Evolutionary conservation across 1,140 invertebrate genomes (phyloP).

Genomic region (Araneus ventricosus): DNA sequence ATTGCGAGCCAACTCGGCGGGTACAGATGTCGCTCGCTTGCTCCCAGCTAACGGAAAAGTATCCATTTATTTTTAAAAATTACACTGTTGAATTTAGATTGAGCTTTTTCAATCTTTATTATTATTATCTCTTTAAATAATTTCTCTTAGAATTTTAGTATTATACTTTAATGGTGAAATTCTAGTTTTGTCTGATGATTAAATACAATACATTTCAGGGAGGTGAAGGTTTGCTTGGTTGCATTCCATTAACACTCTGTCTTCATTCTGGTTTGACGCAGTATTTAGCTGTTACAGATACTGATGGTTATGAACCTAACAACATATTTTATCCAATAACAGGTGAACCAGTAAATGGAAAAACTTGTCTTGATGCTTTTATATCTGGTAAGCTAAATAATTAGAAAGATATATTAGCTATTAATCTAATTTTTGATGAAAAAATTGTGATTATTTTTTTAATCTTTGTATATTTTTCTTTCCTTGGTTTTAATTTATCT

Average conservation of each 20-base stretch:
- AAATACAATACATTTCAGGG: slow-evolving; percentile 36
- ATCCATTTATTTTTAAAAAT: no score
- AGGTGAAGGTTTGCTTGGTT: slow-evolving; percentile 71
- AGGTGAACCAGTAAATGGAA: slow-evolving; percentile 7
- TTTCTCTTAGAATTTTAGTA: not conserved
- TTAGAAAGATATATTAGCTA: no score
- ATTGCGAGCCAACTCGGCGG: no score
- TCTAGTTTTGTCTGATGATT: not conserved
- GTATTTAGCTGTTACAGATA: slow-evolving; percentile 75
- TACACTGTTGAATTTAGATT: no score
- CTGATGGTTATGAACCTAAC: slow-evolving; percentile 73
- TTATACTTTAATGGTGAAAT: not conserved
- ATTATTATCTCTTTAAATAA: not conserved
- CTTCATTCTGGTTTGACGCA: slow-evolving; percentile 74
- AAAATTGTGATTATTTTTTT: no score
- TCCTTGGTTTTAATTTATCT: no score
- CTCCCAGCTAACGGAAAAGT: no score
- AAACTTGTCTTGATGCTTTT: slow-evolving; percentile 57
- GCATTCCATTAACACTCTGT: slow-evolving; percentile 76
- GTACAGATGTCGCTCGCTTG: no score
- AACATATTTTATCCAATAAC: slow-evolving; percentile 76
- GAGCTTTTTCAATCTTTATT: no score
- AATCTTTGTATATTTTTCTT: no score
- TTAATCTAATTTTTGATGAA: no score
- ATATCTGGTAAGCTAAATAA: slow-evolving; percentile 56